Evolutionary conservation across 2,888 invertebrate genomes (phyloP), one percentile per base, ranked within the genome.

Genomic region (Orthosia incerta): DNA sequence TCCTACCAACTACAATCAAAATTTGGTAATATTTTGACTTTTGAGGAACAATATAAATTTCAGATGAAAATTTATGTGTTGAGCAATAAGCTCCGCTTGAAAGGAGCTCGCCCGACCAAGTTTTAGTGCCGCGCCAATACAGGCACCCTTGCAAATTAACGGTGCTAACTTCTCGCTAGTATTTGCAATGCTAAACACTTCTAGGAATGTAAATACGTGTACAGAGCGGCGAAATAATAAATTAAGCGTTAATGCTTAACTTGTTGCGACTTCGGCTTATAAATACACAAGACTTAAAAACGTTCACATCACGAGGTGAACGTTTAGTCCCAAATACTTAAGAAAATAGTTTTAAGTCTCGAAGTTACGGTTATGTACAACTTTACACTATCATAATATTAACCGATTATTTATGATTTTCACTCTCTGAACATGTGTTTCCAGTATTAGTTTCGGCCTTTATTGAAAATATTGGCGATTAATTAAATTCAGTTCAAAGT

Each of bases 21-120:
- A 71, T 79, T 74, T 63, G 59, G 60, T 64, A 60, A 72, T 76
- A 81, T 84, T 81, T 39, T 39, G 39, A 39, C 39, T 39, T 7
- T 80, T 70, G 80, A 83, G 71, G 81, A 76, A 76, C 84, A 79
- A 87, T 85, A 84, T 86, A 86, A 86, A 89, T 88, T 89, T 78
- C 71, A 85, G 85, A 90, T 88, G 85, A 84, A 88, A 90, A 90
- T 90, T 83, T 87, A 86, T 88, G 84, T 79, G 72, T 89, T 88
- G 82, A 86, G 88, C 86, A 90, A 89, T 89, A 89, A 90, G 87
- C 84, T 79, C 55, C 78, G 74, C 82, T 85, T 84, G 87, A 89
- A 87, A 85, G 83, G 77, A 78, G 70, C 74, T 84, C 69, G 61
- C 48, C 71, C 71, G 79, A 26, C 70, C 71, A 85, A 87, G 84